Conservation (phyloP, 2,113 vertebrate genomes). For the Chitala chitala region DNA sequence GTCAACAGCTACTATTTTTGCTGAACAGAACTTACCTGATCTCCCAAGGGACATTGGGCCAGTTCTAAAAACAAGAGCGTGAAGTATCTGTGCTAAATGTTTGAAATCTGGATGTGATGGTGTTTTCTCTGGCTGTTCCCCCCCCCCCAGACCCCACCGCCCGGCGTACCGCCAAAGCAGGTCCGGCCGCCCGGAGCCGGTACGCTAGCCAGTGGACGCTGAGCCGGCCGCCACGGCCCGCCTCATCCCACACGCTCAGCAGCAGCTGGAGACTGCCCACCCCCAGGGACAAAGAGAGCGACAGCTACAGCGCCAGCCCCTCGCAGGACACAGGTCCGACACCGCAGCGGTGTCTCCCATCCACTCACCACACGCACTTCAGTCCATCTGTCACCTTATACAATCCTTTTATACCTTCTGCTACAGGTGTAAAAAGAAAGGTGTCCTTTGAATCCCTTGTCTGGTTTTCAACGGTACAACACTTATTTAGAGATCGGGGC, state of each 20-base stretch:
- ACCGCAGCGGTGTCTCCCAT: too few species aligned
- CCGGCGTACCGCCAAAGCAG: constrained; percentile 85
- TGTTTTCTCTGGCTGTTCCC: background rate
- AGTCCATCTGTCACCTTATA: too few species aligned
- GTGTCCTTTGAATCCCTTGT: too few species aligned
- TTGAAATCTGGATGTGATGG: background rate
- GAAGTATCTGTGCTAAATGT: constrained; percentile 29
- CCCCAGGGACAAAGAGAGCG: constrained; percentile 92
- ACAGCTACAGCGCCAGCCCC: constrained; percentile 98
- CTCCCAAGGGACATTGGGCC: too few species aligned
- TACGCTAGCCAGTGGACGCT: constrained; percentile 98
- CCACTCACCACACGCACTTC: too few species aligned
- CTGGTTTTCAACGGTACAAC: too few species aligned
- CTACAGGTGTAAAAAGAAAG: too few species aligned
- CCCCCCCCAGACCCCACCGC: constrained; percentile 81
- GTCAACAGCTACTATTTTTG: too few species aligned
- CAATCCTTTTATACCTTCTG: too few species aligned
- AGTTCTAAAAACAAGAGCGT: too few species aligned
- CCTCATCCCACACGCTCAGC: constrained; percentile 92
- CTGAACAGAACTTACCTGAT: too few species aligned
- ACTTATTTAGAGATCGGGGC: too few species aligned
- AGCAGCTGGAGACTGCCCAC: constrained; percentile 97
- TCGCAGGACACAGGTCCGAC: constrained; percentile 93
- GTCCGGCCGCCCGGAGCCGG: constrained; percentile 84
- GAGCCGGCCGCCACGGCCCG: constrained; percentile 89